Conservation (phyloP, 1,140 invertebrate species). For the Telenomus remus region DNA sequence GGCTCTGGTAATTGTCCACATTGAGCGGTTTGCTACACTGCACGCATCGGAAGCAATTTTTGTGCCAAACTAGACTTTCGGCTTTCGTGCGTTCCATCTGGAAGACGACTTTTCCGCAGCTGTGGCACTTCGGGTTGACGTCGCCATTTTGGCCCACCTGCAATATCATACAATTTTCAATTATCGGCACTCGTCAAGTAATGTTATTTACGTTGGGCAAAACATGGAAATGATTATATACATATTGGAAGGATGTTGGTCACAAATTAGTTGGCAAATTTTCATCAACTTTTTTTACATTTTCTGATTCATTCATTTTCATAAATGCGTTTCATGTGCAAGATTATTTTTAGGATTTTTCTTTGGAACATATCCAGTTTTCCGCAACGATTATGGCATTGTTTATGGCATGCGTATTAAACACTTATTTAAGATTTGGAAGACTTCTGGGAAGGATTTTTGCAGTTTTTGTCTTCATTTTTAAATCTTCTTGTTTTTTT, state of each 20-base stretch:
- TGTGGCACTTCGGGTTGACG: slow-evolving; percentile 80
- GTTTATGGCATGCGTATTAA: neutral
- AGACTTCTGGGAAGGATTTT: slow-evolving; percentile 4
- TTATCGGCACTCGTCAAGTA: neutral
- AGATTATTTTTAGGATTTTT: no score
- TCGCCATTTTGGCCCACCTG: slow-evolving; percentile 74
- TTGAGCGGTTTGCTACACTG: slow-evolving; percentile 92
- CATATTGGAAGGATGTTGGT: no score
- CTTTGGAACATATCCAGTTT: slow-evolving; percentile 1
- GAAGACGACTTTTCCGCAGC: slow-evolving; percentile 91
- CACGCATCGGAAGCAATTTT: slow-evolving; percentile 92
- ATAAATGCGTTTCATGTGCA: neutral
- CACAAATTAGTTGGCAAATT: no score
- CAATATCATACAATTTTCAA: slow-evolving; percentile 19
- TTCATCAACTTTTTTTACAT: no score
- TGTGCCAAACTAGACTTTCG: slow-evolving; percentile 90
- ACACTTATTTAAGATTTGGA: neutral
- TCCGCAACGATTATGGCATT: neutral
- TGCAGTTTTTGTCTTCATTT: neutral
- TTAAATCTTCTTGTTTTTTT: neutral
- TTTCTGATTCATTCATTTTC: no score
- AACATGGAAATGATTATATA: no score
- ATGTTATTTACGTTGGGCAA: no score
- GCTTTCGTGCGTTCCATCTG: slow-evolving; percentile 96
- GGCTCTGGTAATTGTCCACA: slow-evolving; percentile 91